Evolutionary conservation across 2,113 vertebrate genomes (phyloP).

Genomic region (Oceanodroma tethys): DNA sequence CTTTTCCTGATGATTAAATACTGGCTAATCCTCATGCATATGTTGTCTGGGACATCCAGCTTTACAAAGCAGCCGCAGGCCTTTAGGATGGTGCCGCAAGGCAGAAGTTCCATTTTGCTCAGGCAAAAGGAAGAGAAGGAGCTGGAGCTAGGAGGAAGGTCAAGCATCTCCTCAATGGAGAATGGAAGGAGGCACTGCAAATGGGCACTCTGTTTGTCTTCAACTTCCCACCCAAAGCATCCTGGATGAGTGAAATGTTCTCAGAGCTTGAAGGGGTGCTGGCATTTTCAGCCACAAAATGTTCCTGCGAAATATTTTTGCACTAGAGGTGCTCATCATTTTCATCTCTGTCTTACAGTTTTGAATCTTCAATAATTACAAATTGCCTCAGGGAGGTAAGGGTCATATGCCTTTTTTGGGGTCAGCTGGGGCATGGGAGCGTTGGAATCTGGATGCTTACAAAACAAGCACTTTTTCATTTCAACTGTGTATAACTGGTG

Average conservation of each 20-base stretch:
- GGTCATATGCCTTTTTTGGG: not conserved
- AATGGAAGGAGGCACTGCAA: not conserved
- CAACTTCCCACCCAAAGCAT: not conserved
- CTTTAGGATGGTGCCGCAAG: not conserved
- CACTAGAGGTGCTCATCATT: not conserved
- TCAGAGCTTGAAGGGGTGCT: not conserved
- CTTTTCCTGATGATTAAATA: not conserved
- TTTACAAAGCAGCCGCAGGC: not conserved
- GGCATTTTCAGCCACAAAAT: not conserved
- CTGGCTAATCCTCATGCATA: not conserved
- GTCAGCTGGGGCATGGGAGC: not conserved
- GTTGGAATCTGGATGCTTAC: not conserved
- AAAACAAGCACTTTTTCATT: constrained; percentile 38
- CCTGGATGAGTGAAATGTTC: not conserved
- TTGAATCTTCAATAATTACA: not conserved
- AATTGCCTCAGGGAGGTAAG: not conserved
- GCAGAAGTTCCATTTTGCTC: not conserved
- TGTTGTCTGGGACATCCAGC: not conserved
- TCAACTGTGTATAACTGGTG: constrained; percentile 4
- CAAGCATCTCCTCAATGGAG: not conserved
- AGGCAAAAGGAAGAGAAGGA: not conserved
- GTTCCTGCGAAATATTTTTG: not conserved
- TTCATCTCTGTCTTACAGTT: not conserved
- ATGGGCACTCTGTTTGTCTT: not conserved
- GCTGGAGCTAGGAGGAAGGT: not conserved